phyloP scores from a whole-genome alignment of 2,113 vertebrate genomes.

The Trinectes maculatus region DNA sequence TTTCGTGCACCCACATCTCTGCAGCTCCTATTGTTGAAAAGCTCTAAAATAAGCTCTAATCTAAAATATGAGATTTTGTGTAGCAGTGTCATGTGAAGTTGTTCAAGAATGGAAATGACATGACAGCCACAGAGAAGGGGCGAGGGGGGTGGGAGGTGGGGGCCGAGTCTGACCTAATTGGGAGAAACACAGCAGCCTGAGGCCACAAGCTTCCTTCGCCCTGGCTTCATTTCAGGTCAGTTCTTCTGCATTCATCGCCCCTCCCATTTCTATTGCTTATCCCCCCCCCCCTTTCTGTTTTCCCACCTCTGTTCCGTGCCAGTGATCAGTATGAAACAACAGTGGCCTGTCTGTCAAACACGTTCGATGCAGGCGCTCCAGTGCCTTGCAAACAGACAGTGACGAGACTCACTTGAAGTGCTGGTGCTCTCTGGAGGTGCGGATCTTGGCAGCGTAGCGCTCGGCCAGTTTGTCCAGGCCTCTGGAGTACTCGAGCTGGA shows the following conservation, averaged over 20 bases:
- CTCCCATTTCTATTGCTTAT: conserved; percentile 29
- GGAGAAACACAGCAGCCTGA: conserved; percentile 69
- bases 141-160: conserved; percentile 40
- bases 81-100: conserved; percentile 48
- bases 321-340: conserved; percentile 11
- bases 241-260: conserved; percentile 57
- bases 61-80: conserved; percentile 32
- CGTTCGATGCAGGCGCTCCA: background rate
- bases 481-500: conserved; percentile 92
- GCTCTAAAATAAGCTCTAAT: background rate
- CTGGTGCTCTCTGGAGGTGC: conserved; percentile 91
- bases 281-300: conserved; percentile 11
- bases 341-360: conserved; percentile 25
- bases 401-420: conserved; percentile 89
- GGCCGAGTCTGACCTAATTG: conserved; percentile 80
- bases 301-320: conserved; percentile 5
- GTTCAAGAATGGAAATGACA: conserved; percentile 66
- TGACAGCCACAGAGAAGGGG: conserved; percentile 63
- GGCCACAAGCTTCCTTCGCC: conserved; percentile 72
- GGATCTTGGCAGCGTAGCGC: conserved; percentile 93
- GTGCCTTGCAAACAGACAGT: conserved; percentile 7
- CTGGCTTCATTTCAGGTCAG: conserved; percentile 75
- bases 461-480: conserved; percentile 95
- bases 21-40: background rate
- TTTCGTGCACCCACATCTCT: conserved; percentile 21